phyloP scores from a whole-genome alignment of 2,113 vertebrate genomes.

The Scolopax mira region DNA sequence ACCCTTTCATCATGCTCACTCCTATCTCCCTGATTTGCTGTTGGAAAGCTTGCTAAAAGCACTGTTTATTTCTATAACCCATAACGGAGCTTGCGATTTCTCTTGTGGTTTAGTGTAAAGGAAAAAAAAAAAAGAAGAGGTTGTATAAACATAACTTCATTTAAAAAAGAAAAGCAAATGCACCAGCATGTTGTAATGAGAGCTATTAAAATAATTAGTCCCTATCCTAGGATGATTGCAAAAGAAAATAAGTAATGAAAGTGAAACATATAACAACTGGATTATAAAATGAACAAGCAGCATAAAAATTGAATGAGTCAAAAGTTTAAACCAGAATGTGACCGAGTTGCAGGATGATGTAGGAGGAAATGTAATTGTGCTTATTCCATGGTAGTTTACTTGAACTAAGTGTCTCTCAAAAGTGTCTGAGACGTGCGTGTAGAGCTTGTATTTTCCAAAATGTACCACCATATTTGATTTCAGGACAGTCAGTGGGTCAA shows the following conservation, averaged over 20 bases:
- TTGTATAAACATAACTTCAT: constrained; percentile 13
- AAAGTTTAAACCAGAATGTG: constrained; percentile 30
- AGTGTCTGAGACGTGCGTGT: fast-evolving
- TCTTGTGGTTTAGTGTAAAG: background rate
- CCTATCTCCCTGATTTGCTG: background rate
- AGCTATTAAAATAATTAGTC: constrained; percentile 66
- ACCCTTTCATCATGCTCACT: background rate
- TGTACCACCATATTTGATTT: background rate
- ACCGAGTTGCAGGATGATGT: background rate
- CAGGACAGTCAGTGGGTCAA: background rate
- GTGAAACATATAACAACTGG: constrained; percentile 9
- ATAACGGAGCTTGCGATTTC: background rate
- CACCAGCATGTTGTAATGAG: constrained; percentile 33
- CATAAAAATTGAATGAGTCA: constrained; percentile 39
- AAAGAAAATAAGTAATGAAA: constrained; percentile 58
- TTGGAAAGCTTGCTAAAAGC: background rate
- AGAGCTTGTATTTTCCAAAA: background rate
- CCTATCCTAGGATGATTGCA: constrained; percentile 29
- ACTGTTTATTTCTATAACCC: background rate
- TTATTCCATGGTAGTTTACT: background rate
- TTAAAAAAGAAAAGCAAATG: constrained; percentile 43
- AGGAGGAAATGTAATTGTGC: constrained; percentile 24
- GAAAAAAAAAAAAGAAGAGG: background rate
- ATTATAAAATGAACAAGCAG: constrained; percentile 45
- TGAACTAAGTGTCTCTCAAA: background rate